Percentiles rank a stretch among this genome's conserved stretches.
Conservation (phyloP, 2,888 invertebrate species). For the Scotopteryx bipunctaria region DNA sequence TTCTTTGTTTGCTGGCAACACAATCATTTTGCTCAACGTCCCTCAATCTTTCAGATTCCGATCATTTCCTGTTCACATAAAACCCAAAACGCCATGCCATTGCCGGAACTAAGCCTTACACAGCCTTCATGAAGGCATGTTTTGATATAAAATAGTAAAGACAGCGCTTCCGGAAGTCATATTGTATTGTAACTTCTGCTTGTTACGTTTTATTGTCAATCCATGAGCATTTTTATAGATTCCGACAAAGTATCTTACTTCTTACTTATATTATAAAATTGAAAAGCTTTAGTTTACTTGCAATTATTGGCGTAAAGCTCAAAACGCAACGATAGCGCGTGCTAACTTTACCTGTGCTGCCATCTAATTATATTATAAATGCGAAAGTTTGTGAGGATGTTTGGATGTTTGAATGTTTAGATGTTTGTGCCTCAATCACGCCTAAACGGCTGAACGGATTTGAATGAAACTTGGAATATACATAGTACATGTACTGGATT, state of each 20-base stretch:
- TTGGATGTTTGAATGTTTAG: too few species aligned
- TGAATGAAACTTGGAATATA: too few species aligned
- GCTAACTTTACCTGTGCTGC: too few species aligned
- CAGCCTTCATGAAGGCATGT: slow-evolving; percentile 3
- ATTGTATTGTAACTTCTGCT: slow-evolving; percentile 15
- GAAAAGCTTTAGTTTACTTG: too few species aligned
- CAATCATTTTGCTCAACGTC: neutral
- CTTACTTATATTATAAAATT: too few species aligned
- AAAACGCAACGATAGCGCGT: too few species aligned
- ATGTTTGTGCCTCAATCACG: too few species aligned
- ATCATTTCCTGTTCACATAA: slow-evolving; percentile 14
- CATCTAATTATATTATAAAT: too few species aligned
- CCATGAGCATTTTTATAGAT: slow-evolving; percentile 5
- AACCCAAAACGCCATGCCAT: slow-evolving; percentile 8
- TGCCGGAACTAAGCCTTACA: slow-evolving; percentile 11
- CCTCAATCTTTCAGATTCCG: neutral
- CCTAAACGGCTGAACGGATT: too few species aligned
- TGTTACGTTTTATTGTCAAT: slow-evolving; percentile 18
- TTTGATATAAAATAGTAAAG: slow-evolving; percentile 11
- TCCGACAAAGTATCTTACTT: neutral
- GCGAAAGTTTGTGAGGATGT: too few species aligned
- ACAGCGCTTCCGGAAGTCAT: slow-evolving; percentile 9
- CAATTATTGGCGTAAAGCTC: too few species aligned
- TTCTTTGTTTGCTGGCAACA: neutral
- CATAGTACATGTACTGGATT: too few species aligned